Evolutionary conservation across 2,113 vertebrate genomes (phyloP).

Genomic region (Pagrus major): DNA sequence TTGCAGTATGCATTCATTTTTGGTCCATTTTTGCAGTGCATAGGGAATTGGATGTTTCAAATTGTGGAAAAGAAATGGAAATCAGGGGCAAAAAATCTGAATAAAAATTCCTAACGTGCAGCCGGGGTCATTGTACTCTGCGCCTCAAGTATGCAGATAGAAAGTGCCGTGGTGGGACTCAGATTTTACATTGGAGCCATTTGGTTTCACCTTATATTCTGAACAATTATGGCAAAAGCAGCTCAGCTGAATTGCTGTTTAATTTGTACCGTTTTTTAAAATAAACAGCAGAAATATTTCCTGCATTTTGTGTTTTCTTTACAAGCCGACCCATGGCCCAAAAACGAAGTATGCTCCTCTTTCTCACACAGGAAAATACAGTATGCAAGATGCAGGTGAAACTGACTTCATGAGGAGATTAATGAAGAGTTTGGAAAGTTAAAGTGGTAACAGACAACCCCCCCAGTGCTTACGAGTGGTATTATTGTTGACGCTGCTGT

Average conservation of each 20-base stretch:
- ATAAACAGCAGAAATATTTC: no score
- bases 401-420: no score
- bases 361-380: no score
- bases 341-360: no score
- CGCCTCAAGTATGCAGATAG: neutral
- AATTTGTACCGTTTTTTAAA: no score
- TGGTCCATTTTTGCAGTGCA: neutral
- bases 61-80: conserved; percentile 6
- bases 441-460: no score
- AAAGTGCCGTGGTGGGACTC: neutral
- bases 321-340: no score
- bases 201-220: neutral
- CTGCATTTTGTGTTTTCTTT: no score
- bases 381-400: no score
- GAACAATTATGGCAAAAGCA: neutral
- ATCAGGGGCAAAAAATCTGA: neutral
- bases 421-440: no score
- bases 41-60: neutral
- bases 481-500: no score
- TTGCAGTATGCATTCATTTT: neutral
- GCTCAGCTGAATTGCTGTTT: neutral
- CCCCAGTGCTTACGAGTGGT: no score
- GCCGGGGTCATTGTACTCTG: neutral
- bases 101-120: neutral
- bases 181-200: neutral